Conservation (phyloP, 1,140 invertebrate genomes). For the Mizuhopecten yessoensis region DNA sequence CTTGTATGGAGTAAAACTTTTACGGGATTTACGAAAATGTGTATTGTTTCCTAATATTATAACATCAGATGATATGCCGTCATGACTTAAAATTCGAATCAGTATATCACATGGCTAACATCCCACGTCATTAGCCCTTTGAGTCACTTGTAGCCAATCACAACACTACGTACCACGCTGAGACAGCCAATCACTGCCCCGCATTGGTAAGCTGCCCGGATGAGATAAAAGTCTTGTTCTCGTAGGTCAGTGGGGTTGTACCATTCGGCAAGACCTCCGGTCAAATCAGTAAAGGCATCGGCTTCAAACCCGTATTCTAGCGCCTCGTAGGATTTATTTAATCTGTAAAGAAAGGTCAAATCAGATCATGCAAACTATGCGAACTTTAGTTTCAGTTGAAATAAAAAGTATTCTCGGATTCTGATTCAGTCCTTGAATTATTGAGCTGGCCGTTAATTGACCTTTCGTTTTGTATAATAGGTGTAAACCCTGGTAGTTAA, state of each 20-base stretch:
- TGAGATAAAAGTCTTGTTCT: conserved; percentile 76
- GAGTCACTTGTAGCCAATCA: background rate
- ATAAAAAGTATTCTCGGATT: no score
- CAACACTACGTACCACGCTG: conserved; percentile 68
- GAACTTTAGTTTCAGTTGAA: no score
- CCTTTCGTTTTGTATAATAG: background rate
- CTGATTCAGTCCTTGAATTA: no score
- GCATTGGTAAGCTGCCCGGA: conserved; percentile 75
- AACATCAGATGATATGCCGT: no score
- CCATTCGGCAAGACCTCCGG: conserved; percentile 77
- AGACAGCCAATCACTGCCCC: conserved; percentile 77
- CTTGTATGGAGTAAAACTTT: no score
- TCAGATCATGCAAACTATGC: no score
- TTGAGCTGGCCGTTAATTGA: background rate
- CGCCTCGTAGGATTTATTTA: conserved; percentile 77
- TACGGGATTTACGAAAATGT: no score
- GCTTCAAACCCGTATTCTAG: conserved; percentile 77
- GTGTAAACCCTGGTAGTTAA: background rate
- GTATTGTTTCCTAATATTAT: no score
- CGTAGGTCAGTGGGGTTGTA: conserved; percentile 74
- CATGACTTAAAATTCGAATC: no score
- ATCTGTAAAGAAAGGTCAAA: conserved; percentile 61
- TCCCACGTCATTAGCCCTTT: background rate
- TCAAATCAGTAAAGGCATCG: conserved; percentile 77
- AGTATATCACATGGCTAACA: no score